phyloP scores from a whole-genome alignment of 2,113 vertebrate genomes.

The Apodemus speciosus region DNA sequence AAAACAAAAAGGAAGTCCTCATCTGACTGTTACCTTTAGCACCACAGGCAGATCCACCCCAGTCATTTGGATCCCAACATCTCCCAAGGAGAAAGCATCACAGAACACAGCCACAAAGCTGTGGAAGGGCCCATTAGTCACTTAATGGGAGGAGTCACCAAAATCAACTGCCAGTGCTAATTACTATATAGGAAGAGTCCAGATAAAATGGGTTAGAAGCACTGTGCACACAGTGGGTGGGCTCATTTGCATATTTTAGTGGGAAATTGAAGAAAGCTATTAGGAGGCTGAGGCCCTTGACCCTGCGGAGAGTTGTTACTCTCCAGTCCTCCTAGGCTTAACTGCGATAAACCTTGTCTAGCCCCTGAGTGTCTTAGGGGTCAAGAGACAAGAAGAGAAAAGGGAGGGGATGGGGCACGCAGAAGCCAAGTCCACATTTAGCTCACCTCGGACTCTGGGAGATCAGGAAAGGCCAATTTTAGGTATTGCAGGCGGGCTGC shows the following conservation, averaged over 20 bases:
- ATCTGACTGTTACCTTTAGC: neutral
- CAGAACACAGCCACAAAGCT: neutral
- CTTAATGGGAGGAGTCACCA: neutral
- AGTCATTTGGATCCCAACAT: neutral
- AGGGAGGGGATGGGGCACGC: neutral
- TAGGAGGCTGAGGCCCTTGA: neutral
- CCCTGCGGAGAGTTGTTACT: neutral
- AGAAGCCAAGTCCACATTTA: slow-evolving; percentile 22
- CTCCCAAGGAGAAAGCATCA: neutral
- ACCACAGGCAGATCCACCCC: neutral
- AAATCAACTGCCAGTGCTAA: neutral
- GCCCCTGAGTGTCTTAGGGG: neutral
- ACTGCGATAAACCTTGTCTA: neutral
- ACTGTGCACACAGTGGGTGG: neutral
- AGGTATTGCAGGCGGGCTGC: slow-evolving; percentile 92
- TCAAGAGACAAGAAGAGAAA: neutral
- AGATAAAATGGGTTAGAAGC: neutral
- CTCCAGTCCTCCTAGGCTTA: neutral
- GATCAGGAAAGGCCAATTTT: slow-evolving; percentile 89
- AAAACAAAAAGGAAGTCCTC: neutral
- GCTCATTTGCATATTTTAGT: neutral
- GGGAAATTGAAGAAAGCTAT: neutral
- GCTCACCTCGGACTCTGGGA: slow-evolving; percentile 90
- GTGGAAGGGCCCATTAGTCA: neutral
- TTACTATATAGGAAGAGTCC: neutral